A percentile compares a stretch with the other conserved stretches of the same genome.
These are phyloP conservation scores for Huso huso DNA, from an alignment of 2,797 vertebrate genomes.

Conservation along the genomic window DNA sequence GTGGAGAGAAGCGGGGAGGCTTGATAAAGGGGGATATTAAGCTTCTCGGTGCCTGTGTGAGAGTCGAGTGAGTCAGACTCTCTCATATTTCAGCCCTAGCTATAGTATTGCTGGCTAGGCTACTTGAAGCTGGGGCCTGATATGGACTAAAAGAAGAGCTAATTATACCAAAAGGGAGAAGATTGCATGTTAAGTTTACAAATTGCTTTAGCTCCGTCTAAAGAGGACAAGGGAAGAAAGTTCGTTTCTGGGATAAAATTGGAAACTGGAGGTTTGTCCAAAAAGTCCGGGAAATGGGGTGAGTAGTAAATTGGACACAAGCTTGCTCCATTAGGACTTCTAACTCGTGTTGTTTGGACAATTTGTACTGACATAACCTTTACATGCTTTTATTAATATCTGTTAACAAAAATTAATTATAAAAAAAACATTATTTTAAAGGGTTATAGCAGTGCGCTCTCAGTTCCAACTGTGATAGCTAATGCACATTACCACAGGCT, in stretches of 20 bases:
- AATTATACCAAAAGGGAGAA: conserved; percentile 33
- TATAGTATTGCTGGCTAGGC: conserved; percentile 26
- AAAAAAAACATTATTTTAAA: too few relatives aligned
- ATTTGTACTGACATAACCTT: not conserved
- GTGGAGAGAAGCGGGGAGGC: conserved; percentile 17
- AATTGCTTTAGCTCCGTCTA: too few relatives aligned
- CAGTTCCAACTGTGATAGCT: not conserved
- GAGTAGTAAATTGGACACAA: conserved; percentile 40
- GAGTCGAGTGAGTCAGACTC: conserved; percentile 35
- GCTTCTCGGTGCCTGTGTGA: conserved; percentile 35
- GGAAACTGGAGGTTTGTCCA: conserved; percentile 36
- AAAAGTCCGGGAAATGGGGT: conserved; percentile 61
- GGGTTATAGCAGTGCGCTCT: too few relatives aligned
- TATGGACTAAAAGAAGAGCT: conserved; percentile 42
- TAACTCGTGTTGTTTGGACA: not conserved
- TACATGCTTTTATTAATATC: not conserved
- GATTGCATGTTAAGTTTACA: too few relatives aligned
- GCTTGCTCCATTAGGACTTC: conserved; percentile 3
- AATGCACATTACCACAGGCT: not conserved
- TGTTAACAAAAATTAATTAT: not conserved
- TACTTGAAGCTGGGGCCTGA: conserved; percentile 30
- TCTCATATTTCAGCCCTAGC: conserved; percentile 45
- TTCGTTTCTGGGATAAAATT: not conserved
- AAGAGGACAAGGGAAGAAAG: too few relatives aligned
- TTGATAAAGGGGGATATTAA: conserved; percentile 39